These are phyloP conservation scores for Homalodisca vitripennis DNA, from an alignment of 1,140 invertebrate genomes.

Conservation along the genomic window DNA sequence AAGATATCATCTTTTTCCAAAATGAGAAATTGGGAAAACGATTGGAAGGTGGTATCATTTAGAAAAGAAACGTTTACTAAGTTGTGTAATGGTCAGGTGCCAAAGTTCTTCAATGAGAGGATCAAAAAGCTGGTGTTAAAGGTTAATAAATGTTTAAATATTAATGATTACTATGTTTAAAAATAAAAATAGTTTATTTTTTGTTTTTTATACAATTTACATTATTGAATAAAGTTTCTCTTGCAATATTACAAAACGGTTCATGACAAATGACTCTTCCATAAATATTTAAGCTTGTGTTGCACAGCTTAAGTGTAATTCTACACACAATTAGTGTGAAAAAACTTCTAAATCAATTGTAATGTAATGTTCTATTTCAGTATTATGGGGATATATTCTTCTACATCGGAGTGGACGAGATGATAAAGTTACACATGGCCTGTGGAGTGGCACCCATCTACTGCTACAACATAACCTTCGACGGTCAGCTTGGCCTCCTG, in stretches of 20 bases:
- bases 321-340: neutral
- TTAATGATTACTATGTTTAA: too few species aligned
- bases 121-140: too few species aligned
- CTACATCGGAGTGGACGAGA: neutral
- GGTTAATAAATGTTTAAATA: too few species aligned
- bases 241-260: neutral
- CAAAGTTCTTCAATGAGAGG: too few species aligned
- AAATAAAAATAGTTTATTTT: too few species aligned
- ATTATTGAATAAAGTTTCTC: too few species aligned
- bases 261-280: neutral
- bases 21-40: too few species aligned
- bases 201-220: too few species aligned
- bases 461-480: neutral
- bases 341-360: neutral
- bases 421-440: neutral
- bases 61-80: too few species aligned
- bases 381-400: neutral
- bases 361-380: neutral
- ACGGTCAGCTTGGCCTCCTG: neutral
- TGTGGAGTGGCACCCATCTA: neutral
- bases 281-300: neutral
- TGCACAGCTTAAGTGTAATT: neutral
- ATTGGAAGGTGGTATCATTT: too few species aligned
- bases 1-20: too few species aligned
- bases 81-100: too few species aligned